Conservation (phyloP, 2,888 invertebrate genomes). For the Clunio marinus region DNA sequence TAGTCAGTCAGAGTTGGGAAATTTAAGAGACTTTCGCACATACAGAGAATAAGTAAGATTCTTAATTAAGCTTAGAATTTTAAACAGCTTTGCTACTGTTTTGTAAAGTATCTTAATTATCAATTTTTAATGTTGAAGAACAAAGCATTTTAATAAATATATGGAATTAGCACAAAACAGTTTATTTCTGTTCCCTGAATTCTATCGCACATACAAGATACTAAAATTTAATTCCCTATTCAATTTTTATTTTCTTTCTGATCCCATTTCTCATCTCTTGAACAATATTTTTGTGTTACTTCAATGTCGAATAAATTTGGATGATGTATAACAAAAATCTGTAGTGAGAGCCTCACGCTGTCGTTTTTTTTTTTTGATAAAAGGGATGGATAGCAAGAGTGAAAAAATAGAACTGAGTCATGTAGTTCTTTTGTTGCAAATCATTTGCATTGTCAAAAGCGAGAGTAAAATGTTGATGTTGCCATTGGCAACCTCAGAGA, state of each 20-base stretch:
- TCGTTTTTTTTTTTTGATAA: not conserved
- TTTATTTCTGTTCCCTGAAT: too few relatives aligned
- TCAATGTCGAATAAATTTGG: not conserved
- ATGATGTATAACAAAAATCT: not conserved
- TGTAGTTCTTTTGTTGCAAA: conserved; percentile 17
- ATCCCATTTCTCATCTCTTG: not conserved
- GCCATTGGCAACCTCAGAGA: conserved; percentile 18
- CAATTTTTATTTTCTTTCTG: too few relatives aligned
- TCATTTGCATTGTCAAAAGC: not conserved
- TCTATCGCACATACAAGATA: not conserved
- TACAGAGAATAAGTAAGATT: too few relatives aligned
- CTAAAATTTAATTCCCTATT: conserved; percentile 10
- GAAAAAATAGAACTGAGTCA: not conserved
- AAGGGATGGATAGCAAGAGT: not conserved
- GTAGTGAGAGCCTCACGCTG: not conserved
- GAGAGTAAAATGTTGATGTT: not conserved
- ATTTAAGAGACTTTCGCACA: too few relatives aligned
- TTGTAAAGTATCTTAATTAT: too few relatives aligned
- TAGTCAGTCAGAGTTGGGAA: too few relatives aligned
- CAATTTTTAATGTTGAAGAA: too few relatives aligned
- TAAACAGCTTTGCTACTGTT: too few relatives aligned
- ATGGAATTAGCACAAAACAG: too few relatives aligned
- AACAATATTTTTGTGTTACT: not conserved
- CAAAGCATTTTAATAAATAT: too few relatives aligned
- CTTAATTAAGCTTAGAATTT: too few relatives aligned